Evolutionary conservation across 2,797 vertebrate genomes (phyloP), one percentile per base, ranked within the genome.

Genomic region (Mormyrops attenuatus): DNA sequence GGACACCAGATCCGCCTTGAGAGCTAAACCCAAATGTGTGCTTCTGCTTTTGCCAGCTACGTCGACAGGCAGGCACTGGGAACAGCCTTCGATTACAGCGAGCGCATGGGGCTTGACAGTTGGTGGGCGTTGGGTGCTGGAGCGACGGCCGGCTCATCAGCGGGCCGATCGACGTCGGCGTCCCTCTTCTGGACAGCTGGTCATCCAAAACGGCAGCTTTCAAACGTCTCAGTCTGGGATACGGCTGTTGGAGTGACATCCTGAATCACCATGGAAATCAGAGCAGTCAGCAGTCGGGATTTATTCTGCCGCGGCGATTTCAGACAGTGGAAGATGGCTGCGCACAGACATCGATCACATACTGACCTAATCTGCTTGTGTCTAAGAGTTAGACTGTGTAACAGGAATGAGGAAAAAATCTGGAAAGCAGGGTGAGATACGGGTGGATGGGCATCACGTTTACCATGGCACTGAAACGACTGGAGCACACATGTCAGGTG

Each of bases 151-250:
- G 38, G 20, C 41, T 82, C 90, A 89, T 92, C 91, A 92, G 92
- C 90, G 91, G 92, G 92, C 92, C 92, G 90, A 91, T 93, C 93
- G 92, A 90, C 89, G 55, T 90, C 55, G 90, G 93, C 93, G 91
- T 94, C 96, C 95, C 97, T 97, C 97, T 94, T 96, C 94, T 95
- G 95, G 95, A 96, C 95, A 96, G 97, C 97, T 97, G 97, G 98
- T 98, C 98, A 98, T 98, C 95, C 96, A 97, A 97, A 96, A 97
- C 98, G 98, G 98, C 98, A 98, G 97, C 97, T 98, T 98, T 97
- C 97, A 99, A 98, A 99, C 98, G 98, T 98, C 97, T 99, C 98
- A 98, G 97, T 99, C 98, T 97, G 96, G 94, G 94, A 95, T 95
- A 96, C 97, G 97, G 95, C 96, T 95, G 95, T 93, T 91, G 94